A percentile compares a stretch with the other conserved stretches of the same genome.
Conservation (phyloP, 2,797 vertebrate genomes). For the Psittacula echo region DNA sequence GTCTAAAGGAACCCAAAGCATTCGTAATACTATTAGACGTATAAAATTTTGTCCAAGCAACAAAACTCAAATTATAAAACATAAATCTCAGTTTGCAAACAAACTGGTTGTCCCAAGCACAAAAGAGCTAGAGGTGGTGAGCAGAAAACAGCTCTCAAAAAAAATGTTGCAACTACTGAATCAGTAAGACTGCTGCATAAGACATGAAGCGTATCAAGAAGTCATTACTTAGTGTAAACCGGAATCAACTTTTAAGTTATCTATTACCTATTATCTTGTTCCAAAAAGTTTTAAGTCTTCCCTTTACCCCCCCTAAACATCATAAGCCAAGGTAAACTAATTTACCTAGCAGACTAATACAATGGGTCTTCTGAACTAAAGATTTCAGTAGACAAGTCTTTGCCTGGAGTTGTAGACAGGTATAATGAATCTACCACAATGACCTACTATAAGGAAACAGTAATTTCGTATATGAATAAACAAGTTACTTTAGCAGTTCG, state of each 20-base stretch:
- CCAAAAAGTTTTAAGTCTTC: not conserved
- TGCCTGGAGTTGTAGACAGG: slow-evolving; percentile 27
- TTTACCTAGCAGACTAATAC: slow-evolving; percentile 2
- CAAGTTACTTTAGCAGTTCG: not conserved
- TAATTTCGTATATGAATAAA: slow-evolving; percentile 26
- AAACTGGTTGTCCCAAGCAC: not conserved
- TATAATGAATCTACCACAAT: not conserved
- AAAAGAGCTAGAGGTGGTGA: not conserved
- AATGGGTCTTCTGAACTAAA: slow-evolving; percentile 32
- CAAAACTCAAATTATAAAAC: not conserved
- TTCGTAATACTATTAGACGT: not conserved
- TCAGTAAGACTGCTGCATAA: not conserved
- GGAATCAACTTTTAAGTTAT: not conserved
- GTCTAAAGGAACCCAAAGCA: not conserved
- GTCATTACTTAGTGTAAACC: not conserved
- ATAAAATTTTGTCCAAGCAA: not conserved
- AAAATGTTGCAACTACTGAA: not conserved
- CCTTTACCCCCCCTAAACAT: not conserved
- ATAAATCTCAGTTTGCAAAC: not conserved
- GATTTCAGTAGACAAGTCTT: slow-evolving; percentile 26
- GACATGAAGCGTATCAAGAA: not conserved
- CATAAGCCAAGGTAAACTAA: slow-evolving; percentile 20
- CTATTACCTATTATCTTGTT: slow-evolving; percentile 17
- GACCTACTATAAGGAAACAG: slow-evolving; percentile 33
- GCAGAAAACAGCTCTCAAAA: not conserved